These are phyloP conservation scores for Felis chaus DNA, from an alignment of 2,113 vertebrate species.

Conservation along the genomic window DNA sequence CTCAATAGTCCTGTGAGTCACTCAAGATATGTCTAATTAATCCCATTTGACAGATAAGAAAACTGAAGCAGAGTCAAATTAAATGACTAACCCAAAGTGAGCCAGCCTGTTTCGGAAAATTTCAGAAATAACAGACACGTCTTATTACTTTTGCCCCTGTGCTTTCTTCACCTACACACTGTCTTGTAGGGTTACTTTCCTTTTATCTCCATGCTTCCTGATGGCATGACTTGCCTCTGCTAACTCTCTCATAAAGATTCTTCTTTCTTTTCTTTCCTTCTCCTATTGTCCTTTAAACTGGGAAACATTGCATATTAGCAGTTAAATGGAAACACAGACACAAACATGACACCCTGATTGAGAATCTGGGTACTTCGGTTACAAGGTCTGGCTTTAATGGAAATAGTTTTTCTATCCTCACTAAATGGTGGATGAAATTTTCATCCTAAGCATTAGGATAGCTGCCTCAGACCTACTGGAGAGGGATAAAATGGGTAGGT, in stretches of 20 bases:
- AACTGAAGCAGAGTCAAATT: background rate
- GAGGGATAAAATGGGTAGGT: rapidly evolving
- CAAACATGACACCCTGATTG: background rate
- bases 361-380: background rate
- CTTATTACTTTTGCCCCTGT: background rate
- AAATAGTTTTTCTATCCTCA: background rate
- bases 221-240: background rate
- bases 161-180: background rate
- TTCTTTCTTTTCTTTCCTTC: background rate
- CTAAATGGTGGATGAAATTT: background rate
- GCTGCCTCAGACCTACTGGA: background rate
- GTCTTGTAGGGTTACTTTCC: background rate
- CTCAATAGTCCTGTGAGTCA: background rate
- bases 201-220: background rate
- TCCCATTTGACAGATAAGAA: background rate
- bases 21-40: background rate
- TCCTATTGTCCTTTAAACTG: background rate
- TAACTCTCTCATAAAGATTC: background rate
- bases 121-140: background rate
- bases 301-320: background rate
- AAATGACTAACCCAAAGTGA: background rate
- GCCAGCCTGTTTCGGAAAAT: background rate
- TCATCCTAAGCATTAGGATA: background rate
- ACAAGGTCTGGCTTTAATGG: background rate
- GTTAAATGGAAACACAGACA: background rate